Base-by-base conservation (phyloP, 2,888 invertebrate genomes). In the Lumbricus terrestris region DNA sequence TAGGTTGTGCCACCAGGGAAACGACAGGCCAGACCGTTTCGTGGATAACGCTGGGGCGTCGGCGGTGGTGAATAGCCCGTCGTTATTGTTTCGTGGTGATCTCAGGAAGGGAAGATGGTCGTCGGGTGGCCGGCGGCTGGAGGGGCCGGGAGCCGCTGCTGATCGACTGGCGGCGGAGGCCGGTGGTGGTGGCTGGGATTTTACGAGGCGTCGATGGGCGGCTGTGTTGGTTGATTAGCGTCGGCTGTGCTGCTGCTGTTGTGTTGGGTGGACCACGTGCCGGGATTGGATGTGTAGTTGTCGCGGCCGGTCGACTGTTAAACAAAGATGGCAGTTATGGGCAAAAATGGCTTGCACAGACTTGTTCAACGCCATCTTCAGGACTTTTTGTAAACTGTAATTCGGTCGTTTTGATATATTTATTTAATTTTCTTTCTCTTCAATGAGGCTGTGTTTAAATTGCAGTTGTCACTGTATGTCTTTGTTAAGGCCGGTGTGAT, bases 331-430 rank as follows among this genome's bases (percentile, higher is more conserved):
- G 85, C 85, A 85, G 85, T 37, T 85, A 85, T 85, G 85, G 85
- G 37, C 37, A 8, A 85, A 85, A 85, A 85, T 85, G 85, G 85
- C 85, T 37, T 85, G 85, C n/a, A 85, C 85, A 85, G 85, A 85
- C 85, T 85, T 85, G 85, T 85, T 85, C 37, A 85, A 37, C 85
- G 85, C 85, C 85, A 85, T 85, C 85, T 85, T 85, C 85, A 85
- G 85, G 85, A 85, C 85, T 5, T 85, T 85, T 85, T 85, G 85
- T 85, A 85, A 85, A 85, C 85, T 85, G 85, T 85, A 85, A 85
- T 85, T 85, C n/a, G n/a, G 11, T n/a, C 29, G 69, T 69, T 69
- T 42, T 69, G n/a, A n/a, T 69, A 69, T 69, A 69, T 69, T 40
- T 11, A 40, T 40, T 11, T 11, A 11, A n/a, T 69, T n/a, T 16